Base-by-base conservation (phyloP, 2,888 invertebrate species). In the Hyposoter dolosus region DNA sequence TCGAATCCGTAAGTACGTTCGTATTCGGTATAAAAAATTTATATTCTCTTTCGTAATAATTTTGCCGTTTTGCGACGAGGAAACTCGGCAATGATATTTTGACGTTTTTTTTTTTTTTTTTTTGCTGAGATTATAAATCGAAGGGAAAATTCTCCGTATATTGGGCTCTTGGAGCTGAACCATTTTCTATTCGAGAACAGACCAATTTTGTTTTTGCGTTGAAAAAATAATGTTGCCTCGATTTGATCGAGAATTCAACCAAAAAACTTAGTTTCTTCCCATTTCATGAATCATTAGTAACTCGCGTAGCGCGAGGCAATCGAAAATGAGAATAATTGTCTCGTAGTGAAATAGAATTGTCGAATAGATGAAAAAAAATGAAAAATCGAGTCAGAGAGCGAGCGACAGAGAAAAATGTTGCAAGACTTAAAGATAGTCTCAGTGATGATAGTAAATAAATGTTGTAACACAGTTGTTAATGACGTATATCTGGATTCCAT, bases 381-480 rank as follows among this genome's bases (percentile, higher is more conserved):
- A 68, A 7, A 63, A 32, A 56, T 32, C 5, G 45, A n/a, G 50
- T 72, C 77, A 76, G 80, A 76, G 17, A 78, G 12, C 1, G 2
- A 63, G 56, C 47, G 50, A 77, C 32, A 65, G 23, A 65, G 28
- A 43, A 78, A 50, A 79, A 60, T 60, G 83, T 87, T 89, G 86
- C 89, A 87, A 86, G 72, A 81, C 84, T 79, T 84, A 84, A 79
- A 80, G 74, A 86, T 87, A 89, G 75, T 79, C 65, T 76, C 82
- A 84, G 78, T 72, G 83, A 77, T 69, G 84, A 77, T 87, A 78
- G 74, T 83, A 32, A 88, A 89, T 91, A 89, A 90, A 89, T 90
- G 85, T 90, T 87, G 90, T 90, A 89, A 79, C 81, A 87, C 81
- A 88, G 85, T 89, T 90, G 88, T 87, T 88, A 87, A 89, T 88